A percentile compares a stretch with the other conserved stretches of the same genome.
Conservation (phyloP, 2,113 vertebrate genomes). For the Laticauda laticaudata region DNA sequence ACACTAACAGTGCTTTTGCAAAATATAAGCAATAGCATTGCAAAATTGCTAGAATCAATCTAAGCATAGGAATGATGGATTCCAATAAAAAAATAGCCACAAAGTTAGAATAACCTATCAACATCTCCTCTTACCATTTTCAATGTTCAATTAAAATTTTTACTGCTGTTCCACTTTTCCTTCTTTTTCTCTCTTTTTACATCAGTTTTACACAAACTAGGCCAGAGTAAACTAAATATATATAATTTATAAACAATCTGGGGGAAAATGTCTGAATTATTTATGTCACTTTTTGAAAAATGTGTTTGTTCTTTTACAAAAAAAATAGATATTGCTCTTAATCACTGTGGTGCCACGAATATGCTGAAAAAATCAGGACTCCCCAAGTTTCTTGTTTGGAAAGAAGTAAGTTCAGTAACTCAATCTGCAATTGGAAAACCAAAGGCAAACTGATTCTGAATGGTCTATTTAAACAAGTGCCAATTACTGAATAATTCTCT, state of each 20-base stretch:
- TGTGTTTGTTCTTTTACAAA: conserved; percentile 75
- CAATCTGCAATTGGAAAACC: conserved; percentile 73
- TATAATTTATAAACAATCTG: conserved; percentile 83
- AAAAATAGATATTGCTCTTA: conserved; percentile 68
- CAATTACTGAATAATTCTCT: conserved; percentile 89
- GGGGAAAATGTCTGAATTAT: conserved; percentile 76
- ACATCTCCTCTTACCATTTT: conserved; percentile 55
- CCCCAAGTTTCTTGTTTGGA: conserved; percentile 65
- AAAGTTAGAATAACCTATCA: conserved; percentile 54
- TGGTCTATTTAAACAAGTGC: conserved; percentile 83
- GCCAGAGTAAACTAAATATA: conserved; percentile 78
- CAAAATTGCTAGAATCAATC: not conserved
- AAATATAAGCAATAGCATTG: conserved; percentile 53
- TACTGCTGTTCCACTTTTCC: conserved; percentile 51
- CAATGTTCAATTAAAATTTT: conserved; percentile 61
- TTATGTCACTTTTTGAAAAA: conserved; percentile 76
- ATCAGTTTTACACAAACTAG: conserved; percentile 75
- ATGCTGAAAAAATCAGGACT: conserved; percentile 72
- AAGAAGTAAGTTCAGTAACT: conserved; percentile 67
- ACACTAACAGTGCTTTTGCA: conserved; percentile 56
- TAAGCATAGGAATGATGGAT: conserved; percentile 4
- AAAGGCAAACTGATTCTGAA: conserved; percentile 74
- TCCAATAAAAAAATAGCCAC: conserved; percentile 47
- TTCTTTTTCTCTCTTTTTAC: not conserved
- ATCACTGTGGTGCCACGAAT: conserved; percentile 72